A percentile compares a stretch with the other conserved stretches of the same genome.
Evolutionary conservation across 2,113 vertebrate species (phyloP).

Genomic region (Ceyx melanurus): DNA sequence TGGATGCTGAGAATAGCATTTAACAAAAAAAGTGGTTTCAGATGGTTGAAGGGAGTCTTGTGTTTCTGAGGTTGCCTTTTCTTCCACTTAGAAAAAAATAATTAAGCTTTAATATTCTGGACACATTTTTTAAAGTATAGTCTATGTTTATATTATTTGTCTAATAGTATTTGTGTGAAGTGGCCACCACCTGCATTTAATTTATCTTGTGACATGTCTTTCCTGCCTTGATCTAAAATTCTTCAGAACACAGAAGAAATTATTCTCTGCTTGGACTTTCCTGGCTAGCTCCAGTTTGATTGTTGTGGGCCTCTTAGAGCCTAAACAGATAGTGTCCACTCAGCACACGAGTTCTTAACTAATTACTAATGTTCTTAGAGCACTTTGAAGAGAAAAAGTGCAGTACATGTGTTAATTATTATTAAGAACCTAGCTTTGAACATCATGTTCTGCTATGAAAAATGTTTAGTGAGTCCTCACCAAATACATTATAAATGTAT

Average conservation of each 20-base stretch:
- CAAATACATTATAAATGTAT: conserved; percentile 60
- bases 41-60: not conserved
- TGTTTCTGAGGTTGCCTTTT: not conserved
- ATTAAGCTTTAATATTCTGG: conserved; percentile 23
- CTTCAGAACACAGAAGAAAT: conserved; percentile 33
- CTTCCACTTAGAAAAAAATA: not conserved
- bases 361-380: conserved; percentile 49
- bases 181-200: conserved; percentile 53
- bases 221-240: conserved; percentile 49
- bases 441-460: conserved; percentile 45
- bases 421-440: conserved; percentile 65
- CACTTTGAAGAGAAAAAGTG: conserved; percentile 57
- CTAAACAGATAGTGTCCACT: conserved; percentile 42
- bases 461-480: conserved; percentile 42
- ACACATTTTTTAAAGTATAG: not conserved
- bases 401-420: conserved; percentile 57
- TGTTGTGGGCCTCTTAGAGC: conserved; percentile 50
- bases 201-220: conserved; percentile 40
- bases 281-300: conserved; percentile 36
- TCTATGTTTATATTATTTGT: conserved; percentile 39
- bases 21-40: not conserved
- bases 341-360: conserved; percentile 13
- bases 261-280: conserved; percentile 38
- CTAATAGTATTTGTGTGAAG: conserved; percentile 16
- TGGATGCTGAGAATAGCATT: not conserved